These are phyloP conservation scores for Okamejei kenojei DNA, from an alignment of 2,797 vertebrate species.

Conservation along the genomic window DNA sequence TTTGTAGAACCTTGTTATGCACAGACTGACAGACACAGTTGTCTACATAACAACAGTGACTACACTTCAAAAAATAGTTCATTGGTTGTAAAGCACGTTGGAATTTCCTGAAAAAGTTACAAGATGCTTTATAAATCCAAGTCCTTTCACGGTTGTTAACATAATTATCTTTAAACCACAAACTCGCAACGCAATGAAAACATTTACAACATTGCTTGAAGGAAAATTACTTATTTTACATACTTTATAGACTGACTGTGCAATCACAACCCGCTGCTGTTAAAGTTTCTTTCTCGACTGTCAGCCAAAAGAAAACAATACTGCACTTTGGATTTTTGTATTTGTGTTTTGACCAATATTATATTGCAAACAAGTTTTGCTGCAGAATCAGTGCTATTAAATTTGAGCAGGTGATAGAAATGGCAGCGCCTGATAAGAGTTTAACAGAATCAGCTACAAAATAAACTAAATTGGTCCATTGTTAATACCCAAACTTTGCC, in stretches of 20 bases:
- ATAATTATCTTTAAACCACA: neutral
- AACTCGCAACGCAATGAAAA: neutral
- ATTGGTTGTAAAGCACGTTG: neutral
- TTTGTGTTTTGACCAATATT: conserved; percentile 20
- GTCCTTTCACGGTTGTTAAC: neutral
- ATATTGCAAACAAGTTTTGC: conserved; percentile 17
- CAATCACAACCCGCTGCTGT: neutral
- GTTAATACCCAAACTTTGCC: neutral
- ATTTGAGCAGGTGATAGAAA: neutral
- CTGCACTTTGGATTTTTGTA: neutral
- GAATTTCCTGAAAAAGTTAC: neutral
- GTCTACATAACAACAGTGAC: neutral
- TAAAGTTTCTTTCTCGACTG: neutral
- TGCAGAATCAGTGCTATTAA: conserved; percentile 12
- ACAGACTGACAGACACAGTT: neutral
- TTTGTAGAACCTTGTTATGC: neutral
- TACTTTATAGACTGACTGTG: neutral
- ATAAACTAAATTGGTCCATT: neutral
- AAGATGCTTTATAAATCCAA: neutral
- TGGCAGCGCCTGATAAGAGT: neutral
- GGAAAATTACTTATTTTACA: neutral
- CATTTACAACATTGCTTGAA: neutral
- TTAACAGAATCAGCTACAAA: neutral
- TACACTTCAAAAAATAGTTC: neutral
- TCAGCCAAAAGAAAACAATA: neutral